These are phyloP conservation scores for Bovichtus diacanthus DNA, from an alignment of 2,797 vertebrate species.

Conservation along the genomic window DNA sequence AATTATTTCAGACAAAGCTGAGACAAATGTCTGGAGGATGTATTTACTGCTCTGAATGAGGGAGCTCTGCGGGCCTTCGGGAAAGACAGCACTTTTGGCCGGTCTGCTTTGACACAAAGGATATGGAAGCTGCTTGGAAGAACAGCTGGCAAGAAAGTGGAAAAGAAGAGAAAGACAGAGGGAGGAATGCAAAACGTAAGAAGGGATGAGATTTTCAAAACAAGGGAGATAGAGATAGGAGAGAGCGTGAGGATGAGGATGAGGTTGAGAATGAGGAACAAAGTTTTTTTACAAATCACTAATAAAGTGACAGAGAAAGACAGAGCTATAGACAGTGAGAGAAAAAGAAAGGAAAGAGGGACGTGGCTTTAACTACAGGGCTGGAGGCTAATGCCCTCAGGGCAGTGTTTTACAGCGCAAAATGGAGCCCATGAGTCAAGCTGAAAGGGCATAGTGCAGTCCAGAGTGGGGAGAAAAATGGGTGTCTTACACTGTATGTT, in stretches of 20 bases:
- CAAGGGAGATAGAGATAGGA: background rate
- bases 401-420: constrained; percentile 26
- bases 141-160: background rate
- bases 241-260: background rate
- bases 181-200: background rate
- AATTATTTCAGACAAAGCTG: constrained; percentile 85
- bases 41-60: constrained; percentile 66
- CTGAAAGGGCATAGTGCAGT: constrained; percentile 24
- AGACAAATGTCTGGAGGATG: constrained; percentile 83
- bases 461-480: background rate
- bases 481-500: background rate
- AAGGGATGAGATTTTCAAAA: background rate
- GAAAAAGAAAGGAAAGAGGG: background rate
- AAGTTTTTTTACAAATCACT: constrained; percentile 7
- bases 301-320: constrained; percentile 11
- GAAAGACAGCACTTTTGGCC: constrained; percentile 34
- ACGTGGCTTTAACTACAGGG: constrained; percentile 17
- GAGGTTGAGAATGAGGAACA: no score
- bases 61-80: constrained; percentile 49
- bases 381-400: constrained; percentile 46
- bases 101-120: constrained; percentile 43
- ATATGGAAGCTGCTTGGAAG: constrained; percentile 22
- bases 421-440: constrained; percentile 33
- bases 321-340: background rate
- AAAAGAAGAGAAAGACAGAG: background rate